Percentiles rank a stretch among this genome's conserved stretches.
Evolutionary conservation across 2,797 vertebrate genomes (phyloP).

Genomic region (Anguilla megastoma): DNA sequence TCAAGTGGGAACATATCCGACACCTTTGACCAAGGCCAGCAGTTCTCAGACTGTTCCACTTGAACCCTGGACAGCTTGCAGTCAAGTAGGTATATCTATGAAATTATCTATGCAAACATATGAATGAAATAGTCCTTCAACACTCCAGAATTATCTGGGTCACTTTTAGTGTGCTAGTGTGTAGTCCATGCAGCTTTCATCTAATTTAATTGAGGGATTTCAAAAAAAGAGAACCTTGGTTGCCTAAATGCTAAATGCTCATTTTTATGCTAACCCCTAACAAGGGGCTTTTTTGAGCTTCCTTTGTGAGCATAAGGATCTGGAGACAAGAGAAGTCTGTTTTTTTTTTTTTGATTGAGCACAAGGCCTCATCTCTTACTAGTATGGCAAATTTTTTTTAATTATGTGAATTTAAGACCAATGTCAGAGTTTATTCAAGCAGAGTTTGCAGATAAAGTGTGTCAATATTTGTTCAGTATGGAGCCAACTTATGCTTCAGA

Average conservation of each 20-base stretch:
- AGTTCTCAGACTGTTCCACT: not conserved
- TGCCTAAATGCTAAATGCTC: too few relatives aligned
- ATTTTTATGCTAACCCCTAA: too few relatives aligned
- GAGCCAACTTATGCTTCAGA: not conserved
- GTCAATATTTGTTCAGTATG: constrained; percentile 14
- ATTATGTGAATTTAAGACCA: not conserved
- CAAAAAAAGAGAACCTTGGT: not conserved
- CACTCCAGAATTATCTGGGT: not conserved
- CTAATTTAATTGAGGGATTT: not conserved
- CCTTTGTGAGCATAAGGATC: not conserved
- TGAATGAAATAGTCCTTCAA: not conserved
- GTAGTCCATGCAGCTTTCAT: not conserved
- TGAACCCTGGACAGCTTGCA: not conserved
- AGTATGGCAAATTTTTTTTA: not conserved
- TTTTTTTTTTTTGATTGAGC: not conserved
- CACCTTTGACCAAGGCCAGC: not conserved
- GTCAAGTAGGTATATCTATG: not conserved
- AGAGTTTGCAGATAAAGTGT: not conserved
- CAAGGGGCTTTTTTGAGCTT: not conserved
- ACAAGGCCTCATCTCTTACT: not conserved
- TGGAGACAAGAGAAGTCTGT: not conserved
- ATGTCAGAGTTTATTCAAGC: not conserved
- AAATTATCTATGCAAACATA: not conserved
- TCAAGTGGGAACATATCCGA: not conserved
- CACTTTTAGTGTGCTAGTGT: not conserved